Percentiles rank a stretch among this genome's conserved stretches.
These are phyloP conservation scores for Microtus oregoni DNA, from an alignment of 2,113 vertebrate genomes.

Conservation along the genomic window DNA sequence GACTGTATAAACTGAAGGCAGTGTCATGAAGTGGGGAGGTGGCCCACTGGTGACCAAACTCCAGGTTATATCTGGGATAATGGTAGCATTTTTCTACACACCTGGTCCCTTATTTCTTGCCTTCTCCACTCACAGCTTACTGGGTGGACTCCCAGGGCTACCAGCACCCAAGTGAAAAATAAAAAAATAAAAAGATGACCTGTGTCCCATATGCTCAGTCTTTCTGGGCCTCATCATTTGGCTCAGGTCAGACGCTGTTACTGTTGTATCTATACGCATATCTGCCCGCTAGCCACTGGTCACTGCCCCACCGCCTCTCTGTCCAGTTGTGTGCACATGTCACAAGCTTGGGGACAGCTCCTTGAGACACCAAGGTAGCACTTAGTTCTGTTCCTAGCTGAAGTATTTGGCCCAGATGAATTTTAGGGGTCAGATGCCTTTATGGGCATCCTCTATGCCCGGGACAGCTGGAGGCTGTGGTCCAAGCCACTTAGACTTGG, in stretches of 20 bases:
- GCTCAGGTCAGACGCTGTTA: background rate
- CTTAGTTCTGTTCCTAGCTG: background rate
- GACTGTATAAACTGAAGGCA: too few species aligned
- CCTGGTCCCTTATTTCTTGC: background rate
- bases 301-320: background rate
- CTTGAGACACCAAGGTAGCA: background rate
- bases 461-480: background rate
- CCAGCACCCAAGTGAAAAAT: background rate
- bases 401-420: fast-evolving
- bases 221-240: background rate
- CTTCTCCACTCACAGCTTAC: fast-evolving
- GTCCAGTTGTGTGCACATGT: background rate
- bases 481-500: background rate
- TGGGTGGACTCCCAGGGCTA: background rate
- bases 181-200: background rate
- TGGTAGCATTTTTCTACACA: too few species aligned
- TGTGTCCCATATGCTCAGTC: background rate
- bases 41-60: fast-evolving
- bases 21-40: too few species aligned
- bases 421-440: background rate
- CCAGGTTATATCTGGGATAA: background rate
- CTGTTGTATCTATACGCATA: background rate
- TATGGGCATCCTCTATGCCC: background rate
- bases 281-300: background rate
- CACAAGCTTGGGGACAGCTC: background rate